phyloP scores from a whole-genome alignment of 2,113 vertebrate genomes.

The Oryzias celebensis region DNA sequence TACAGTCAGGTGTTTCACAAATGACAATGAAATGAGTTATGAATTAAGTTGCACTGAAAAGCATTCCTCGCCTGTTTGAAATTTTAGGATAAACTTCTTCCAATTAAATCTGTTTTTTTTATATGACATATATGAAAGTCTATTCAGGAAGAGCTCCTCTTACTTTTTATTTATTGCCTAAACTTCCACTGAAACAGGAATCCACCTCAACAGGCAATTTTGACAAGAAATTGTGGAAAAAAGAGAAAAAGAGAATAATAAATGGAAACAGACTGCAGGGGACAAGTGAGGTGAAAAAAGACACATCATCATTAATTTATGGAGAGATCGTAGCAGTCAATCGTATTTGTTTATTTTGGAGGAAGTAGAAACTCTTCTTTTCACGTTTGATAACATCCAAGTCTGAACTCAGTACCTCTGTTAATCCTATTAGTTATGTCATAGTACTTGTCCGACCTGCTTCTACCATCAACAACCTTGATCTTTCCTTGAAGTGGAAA shows the following conservation, averaged over 20 bases:
- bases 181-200: too few species aligned
- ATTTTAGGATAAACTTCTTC: slow-evolving; percentile 36
- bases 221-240: not conserved
- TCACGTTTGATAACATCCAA: not conserved
- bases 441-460: not conserved
- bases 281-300: not conserved
- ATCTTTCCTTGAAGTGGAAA: not conserved
- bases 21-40: slow-evolving; percentile 57
- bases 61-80: slow-evolving; percentile 46
- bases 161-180: too few species aligned
- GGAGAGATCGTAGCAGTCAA: not conserved
- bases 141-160: too few species aligned
- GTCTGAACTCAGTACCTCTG: not conserved
- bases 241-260: not conserved
- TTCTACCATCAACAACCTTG: not conserved
- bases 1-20: slow-evolving; percentile 32
- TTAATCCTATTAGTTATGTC: not conserved
- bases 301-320: not conserved
- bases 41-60: slow-evolving; percentile 52
- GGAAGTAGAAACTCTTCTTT: not conserved
- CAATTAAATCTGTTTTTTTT: too few species aligned
- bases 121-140: too few species aligned
- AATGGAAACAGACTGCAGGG: not conserved
- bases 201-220: too few species aligned
- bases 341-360: too few species aligned